A percentile compares a stretch with the other conserved stretches of the same genome.
Evolutionary conservation across 2,113 vertebrate genomes (phyloP).

Genomic region (Cyanoliseus patagonus): DNA sequence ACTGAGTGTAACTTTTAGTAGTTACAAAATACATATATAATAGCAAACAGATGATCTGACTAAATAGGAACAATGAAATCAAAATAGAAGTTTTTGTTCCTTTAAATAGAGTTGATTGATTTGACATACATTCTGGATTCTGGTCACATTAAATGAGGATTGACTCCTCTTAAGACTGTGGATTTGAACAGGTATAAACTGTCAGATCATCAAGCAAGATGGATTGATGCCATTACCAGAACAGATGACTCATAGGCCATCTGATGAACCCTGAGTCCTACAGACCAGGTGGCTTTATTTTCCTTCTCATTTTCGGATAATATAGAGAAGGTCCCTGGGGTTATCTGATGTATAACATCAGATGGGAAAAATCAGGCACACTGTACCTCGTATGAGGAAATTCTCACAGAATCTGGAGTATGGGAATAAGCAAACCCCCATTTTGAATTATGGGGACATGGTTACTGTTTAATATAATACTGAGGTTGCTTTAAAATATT

Average conservation of each 20-base stretch:
- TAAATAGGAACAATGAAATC: neutral
- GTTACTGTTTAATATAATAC: neutral
- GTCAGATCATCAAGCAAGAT: neutral
- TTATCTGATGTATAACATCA: neutral
- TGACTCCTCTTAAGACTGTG: neutral
- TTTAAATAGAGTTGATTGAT: neutral
- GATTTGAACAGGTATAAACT: neutral
- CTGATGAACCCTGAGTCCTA: neutral
- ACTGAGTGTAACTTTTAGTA: neutral
- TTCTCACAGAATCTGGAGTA: neutral
- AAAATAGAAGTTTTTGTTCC: neutral
- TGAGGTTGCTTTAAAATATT: neutral
- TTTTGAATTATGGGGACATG: neutral
- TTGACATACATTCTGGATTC: neutral
- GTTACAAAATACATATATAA: neutral
- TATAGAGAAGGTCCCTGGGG: neutral
- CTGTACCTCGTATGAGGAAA: neutral
- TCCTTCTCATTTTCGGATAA: neutral
- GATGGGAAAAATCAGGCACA: neutral
- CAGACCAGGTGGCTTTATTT: neutral
- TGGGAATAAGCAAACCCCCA: neutral
- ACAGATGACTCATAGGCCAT: neutral
- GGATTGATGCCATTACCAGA: neutral
- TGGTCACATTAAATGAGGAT: neutral
- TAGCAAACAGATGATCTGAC: neutral